phyloP scores from a whole-genome alignment of 2,113 vertebrate species.

The Alouatta palliata region DNA sequence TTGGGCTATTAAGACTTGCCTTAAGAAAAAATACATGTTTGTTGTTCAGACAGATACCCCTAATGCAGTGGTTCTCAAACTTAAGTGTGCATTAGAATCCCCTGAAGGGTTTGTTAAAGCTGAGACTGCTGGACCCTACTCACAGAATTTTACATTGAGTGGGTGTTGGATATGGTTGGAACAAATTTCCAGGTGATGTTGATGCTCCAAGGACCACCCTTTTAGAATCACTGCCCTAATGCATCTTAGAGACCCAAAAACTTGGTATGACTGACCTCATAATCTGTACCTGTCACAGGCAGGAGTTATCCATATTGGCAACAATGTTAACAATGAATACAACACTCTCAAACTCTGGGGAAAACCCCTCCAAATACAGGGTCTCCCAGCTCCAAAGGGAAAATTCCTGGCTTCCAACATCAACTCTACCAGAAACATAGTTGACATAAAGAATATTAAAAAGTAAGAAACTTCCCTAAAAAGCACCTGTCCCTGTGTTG shows the following conservation, averaged over 20 bases:
- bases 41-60: background rate
- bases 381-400: background rate
- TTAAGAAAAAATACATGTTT: background rate
- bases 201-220: background rate
- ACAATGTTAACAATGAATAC: background rate
- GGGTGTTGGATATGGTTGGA: background rate
- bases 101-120: background rate
- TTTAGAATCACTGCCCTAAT: background rate
- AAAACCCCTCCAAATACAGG: background rate
- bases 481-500: background rate
- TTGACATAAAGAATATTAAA: background rate
- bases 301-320: background rate
- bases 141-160: constrained; percentile 2
- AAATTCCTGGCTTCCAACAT: background rate
- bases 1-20: background rate
- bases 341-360: background rate
- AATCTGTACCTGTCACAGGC: background rate
- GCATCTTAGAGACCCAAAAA: background rate
- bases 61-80: background rate
- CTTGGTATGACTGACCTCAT: background rate
- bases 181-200: background rate
- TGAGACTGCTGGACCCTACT: background rate
- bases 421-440: background rate
- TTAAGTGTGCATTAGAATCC: background rate
- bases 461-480: background rate